Conservation (phyloP, 2,113 vertebrate species). For the Bufo bufo region DNA sequence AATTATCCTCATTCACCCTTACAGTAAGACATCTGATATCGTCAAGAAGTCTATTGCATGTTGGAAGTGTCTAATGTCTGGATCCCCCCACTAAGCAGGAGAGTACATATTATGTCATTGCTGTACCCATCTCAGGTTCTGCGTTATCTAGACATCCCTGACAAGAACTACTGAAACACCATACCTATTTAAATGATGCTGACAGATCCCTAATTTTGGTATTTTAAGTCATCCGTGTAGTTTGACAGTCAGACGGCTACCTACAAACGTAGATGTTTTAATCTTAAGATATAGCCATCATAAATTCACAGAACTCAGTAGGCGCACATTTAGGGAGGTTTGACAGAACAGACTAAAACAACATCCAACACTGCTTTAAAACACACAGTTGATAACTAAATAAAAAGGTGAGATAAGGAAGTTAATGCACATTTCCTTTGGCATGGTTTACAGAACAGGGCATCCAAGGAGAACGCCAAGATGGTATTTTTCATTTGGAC, state of each 20-base stretch:
- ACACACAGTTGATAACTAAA: constrained; percentile 53
- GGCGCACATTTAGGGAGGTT: constrained; percentile 40
- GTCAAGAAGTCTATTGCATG: neutral
- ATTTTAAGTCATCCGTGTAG: neutral
- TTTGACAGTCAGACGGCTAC: neutral
- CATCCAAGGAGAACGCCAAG: constrained; percentile 53
- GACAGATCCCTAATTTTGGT: neutral
- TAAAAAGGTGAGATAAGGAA: constrained; percentile 58
- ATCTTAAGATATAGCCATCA: neutral
- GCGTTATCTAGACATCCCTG: neutral
- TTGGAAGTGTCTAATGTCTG: neutral
- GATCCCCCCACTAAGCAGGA: neutral
- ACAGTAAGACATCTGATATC: neutral
- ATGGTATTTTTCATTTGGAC: constrained; percentile 57
- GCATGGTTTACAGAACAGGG: constrained; percentile 57
- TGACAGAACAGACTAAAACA: constrained; percentile 61
- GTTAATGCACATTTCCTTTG: constrained; percentile 62
- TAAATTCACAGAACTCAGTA: neutral
- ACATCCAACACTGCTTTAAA: constrained; percentile 42
- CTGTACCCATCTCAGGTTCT: neutral
- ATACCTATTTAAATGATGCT: neutral
- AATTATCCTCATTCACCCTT: no score
- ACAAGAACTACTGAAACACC: neutral
- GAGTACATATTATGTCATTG: neutral
- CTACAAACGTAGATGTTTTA: neutral